A percentile compares a stretch with the other conserved stretches of the same genome.
Conservation (phyloP, 2,888 invertebrate species). For the Furcula furcula region DNA sequence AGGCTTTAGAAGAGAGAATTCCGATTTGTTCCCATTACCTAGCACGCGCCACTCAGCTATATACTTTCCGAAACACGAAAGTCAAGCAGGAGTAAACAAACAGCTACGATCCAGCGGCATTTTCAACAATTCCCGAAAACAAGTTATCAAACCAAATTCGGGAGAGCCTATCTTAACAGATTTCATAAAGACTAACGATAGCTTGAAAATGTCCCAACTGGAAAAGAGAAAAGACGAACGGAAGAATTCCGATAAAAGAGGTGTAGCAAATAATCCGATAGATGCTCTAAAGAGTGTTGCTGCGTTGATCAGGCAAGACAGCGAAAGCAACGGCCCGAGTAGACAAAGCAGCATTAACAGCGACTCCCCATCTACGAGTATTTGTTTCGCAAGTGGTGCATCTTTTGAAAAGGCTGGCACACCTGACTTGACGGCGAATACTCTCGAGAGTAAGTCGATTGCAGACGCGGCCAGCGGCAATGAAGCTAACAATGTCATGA, state of each 20-base stretch:
- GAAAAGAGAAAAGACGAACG: slow-evolving; percentile 61
- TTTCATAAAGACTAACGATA: slow-evolving; percentile 83
- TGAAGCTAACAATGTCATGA: slow-evolving; percentile 63
- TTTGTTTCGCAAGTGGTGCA: slow-evolving; percentile 56
- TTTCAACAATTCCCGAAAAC: slow-evolving; percentile 85
- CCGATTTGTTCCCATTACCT: slow-evolving; percentile 90
- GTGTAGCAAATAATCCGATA: slow-evolving; percentile 55
- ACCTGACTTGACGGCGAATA: slow-evolving; percentile 63
- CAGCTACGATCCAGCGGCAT: slow-evolving; percentile 85
- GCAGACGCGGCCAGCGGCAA: slow-evolving; percentile 43
- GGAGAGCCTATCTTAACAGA: slow-evolving; percentile 88
- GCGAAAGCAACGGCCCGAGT: slow-evolving; percentile 56
- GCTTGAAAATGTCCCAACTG: slow-evolving; percentile 69
- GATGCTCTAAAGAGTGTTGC: slow-evolving; percentile 72
- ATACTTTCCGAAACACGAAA: slow-evolving; percentile 82
- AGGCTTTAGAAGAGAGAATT: slow-evolving; percentile 91
- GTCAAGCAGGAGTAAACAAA: slow-evolving; percentile 66
- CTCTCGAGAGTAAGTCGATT: slow-evolving; percentile 48
- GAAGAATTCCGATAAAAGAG: slow-evolving; percentile 47
- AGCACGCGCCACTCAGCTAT: slow-evolving; percentile 88
- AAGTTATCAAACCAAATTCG: slow-evolving; percentile 67
- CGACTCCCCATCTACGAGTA: slow-evolving; percentile 70
- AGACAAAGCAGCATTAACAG: slow-evolving; percentile 69
- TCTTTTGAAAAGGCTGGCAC: slow-evolving; percentile 64
- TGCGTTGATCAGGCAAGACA: slow-evolving; percentile 67